These are phyloP conservation scores for Escarpia spicata DNA, from an alignment of 2,888 invertebrate genomes.

Conservation along the genomic window DNA sequence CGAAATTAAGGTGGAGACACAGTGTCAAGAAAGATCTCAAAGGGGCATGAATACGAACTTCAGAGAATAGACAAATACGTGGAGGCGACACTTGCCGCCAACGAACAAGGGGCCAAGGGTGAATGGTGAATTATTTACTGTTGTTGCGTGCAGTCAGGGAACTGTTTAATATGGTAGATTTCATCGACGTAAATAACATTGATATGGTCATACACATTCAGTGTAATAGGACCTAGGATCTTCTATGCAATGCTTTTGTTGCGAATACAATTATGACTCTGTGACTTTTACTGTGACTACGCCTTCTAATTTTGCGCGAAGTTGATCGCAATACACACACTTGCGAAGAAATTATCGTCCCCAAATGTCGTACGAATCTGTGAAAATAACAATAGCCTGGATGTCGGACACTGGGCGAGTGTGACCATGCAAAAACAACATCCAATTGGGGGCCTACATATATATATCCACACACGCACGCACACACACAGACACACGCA, in stretches of 20 bases:
- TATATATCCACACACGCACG: background rate
- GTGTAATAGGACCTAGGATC: background rate
- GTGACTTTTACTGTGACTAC: background rate
- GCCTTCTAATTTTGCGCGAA: background rate
- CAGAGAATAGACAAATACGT: too few relatives aligned
- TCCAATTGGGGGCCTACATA: background rate
- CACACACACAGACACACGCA: slow-evolving; percentile 14
- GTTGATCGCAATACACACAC: background rate
- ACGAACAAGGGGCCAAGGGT: too few relatives aligned
- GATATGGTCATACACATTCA: background rate
- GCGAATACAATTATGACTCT: background rate
- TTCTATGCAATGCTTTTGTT: background rate
- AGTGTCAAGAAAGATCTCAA: too few relatives aligned
- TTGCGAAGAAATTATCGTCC: background rate
- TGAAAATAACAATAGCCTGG: background rate
- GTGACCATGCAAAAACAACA: background rate
- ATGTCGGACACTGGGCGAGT: background rate
- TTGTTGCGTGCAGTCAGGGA: too few relatives aligned
- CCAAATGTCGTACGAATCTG: background rate
- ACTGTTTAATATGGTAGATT: background rate
- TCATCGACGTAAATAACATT: background rate
- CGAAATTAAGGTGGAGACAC: too few relatives aligned
- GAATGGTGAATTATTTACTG: too few relatives aligned
- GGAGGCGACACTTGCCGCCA: too few relatives aligned
- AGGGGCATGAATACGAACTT: too few relatives aligned